Percentiles rank a stretch among this genome's conserved stretches.
These are phyloP conservation scores for Cottoperca gobio DNA, from an alignment of 2,797 vertebrate genomes.

Conservation along the genomic window DNA sequence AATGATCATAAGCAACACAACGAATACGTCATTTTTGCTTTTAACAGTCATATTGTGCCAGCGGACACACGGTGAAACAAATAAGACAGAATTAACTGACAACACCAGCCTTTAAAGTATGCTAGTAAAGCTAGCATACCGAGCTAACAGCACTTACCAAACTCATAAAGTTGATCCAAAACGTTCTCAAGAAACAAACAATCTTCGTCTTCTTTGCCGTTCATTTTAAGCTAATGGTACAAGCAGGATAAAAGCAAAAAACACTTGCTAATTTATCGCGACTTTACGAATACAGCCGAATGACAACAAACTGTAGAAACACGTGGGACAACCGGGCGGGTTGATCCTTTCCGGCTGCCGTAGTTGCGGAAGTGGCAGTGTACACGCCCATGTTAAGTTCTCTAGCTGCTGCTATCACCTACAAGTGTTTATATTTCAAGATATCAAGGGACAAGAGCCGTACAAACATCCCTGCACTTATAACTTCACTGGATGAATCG, in stretches of 20 bases:
- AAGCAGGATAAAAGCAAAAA: background rate
- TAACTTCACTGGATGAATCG: conserved; percentile 17
- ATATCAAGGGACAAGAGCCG: background rate
- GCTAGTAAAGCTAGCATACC: conserved; percentile 33
- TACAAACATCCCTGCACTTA: background rate
- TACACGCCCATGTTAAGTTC: conserved; percentile 75
- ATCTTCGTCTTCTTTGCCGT: conserved; percentile 55
- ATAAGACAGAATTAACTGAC: background rate
- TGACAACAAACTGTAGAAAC: conserved; percentile 45
- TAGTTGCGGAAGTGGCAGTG: conserved; percentile 45
- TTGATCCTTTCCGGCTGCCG: conserved; percentile 59
- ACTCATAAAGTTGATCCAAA: conserved; percentile 83
- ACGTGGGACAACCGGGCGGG: conserved; percentile 8
- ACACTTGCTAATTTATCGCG: background rate
- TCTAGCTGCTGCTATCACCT: background rate
- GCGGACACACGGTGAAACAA: fast-evolving
- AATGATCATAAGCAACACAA: background rate
- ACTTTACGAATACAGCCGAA: background rate
- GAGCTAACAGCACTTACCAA: conserved; percentile 76
- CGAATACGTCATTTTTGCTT: fast-evolving
- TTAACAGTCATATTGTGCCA: background rate
- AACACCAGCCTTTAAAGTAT: background rate
- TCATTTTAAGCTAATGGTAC: conserved; percentile 3
- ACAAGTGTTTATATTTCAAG: background rate
- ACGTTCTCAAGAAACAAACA: conserved; percentile 73